Evolutionary conservation across 2,113 vertebrate species (phyloP).

Genomic region (Mus spicilegus): DNA sequence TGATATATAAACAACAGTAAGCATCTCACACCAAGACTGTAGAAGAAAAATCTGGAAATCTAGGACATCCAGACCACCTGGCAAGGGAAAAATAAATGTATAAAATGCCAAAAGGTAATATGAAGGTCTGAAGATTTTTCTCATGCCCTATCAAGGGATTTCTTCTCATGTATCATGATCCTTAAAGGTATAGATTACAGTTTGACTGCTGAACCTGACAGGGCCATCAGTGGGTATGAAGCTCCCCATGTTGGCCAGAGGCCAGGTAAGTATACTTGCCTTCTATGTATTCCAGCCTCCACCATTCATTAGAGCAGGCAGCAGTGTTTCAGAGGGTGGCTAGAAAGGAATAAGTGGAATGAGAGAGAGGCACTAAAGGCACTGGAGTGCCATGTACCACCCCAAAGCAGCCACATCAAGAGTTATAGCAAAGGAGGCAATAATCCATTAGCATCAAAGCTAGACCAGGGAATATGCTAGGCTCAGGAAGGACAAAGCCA

Average conservation of each 20-base stretch:
- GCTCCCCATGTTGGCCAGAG: not conserved
- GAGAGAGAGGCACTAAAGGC: not conserved
- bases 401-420: not conserved
- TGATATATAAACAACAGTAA: conserved; percentile 71
- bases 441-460: not conserved
- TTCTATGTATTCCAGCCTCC: not conserved
- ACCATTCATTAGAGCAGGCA: not conserved
- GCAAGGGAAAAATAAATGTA: conserved; percentile 51
- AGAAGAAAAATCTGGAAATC: conserved; percentile 69
- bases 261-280: not conserved
- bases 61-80: conserved; percentile 68
- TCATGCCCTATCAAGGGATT: not conserved
- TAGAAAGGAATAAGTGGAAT: not conserved
- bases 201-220: not conserved
- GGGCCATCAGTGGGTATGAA: not conserved
- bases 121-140: not conserved
- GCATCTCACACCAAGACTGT: conserved; percentile 38
- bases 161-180: conserved; percentile 20
- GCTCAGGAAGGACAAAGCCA: not conserved
- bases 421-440: rapidly evolving
- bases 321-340: not conserved
- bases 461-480: not conserved
- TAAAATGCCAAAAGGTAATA: conserved; percentile 12
- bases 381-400: not conserved
- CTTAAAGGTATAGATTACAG: not conserved